These are phyloP conservation scores for Staurois parvus DNA, from an alignment of 2,797 vertebrate genomes.

Conservation along the genomic window DNA sequence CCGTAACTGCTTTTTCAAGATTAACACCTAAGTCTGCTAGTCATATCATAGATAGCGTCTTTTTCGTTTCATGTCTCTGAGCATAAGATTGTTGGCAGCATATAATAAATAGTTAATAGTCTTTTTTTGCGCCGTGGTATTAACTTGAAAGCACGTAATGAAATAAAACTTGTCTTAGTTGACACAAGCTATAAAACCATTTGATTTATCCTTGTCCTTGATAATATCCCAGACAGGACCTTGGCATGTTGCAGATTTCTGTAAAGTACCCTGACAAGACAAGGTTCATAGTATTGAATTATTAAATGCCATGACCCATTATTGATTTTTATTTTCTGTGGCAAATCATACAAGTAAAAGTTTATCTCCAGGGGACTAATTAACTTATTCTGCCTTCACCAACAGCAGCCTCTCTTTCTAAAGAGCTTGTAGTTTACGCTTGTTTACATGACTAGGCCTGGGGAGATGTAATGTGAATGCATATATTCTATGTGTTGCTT, in stretches of 20 bases:
- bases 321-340: conserved; percentile 47
- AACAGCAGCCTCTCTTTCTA: conserved; percentile 17
- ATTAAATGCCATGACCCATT: conserved; percentile 47
- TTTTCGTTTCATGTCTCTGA: too few species aligned
- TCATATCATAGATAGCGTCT: too few species aligned
- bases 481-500: conserved; percentile 2
- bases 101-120: not conserved
- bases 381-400: conserved; percentile 27
- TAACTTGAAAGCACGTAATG: conserved; percentile 12
- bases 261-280: conserved; percentile 30
- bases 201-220: conserved; percentile 41
- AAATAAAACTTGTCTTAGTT: conserved; percentile 8
- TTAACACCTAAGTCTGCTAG: too few species aligned
- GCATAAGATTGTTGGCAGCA: not conserved
- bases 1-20: too few species aligned
- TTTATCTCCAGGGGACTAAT: conserved; percentile 49
- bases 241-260: conserved; percentile 40
- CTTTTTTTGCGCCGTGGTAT: not conserved
- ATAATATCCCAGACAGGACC: conserved; percentile 33
- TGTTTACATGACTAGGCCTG: conserved; percentile 44
- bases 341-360: conserved; percentile 41
- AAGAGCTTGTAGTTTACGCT: conserved; percentile 16
- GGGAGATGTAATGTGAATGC: conserved; percentile 33
- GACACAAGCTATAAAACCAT: conserved; percentile 1
- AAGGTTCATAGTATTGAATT: conserved; percentile 42